phyloP scores from a whole-genome alignment of 2,797 vertebrate genomes.

The Tadarida brasiliensis region DNA sequence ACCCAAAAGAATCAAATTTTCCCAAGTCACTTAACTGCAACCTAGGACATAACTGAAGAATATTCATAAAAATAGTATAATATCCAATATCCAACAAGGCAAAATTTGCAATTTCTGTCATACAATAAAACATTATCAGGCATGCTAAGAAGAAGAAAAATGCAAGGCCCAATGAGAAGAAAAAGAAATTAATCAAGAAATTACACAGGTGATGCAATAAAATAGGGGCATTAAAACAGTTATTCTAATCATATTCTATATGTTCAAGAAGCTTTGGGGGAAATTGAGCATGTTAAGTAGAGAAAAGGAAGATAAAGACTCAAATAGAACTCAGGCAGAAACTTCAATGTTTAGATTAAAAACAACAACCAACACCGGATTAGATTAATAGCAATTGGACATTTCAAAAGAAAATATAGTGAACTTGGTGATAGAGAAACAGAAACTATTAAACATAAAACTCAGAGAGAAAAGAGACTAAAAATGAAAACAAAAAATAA shows the following conservation, averaged over 20 bases:
- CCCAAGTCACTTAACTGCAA: not conserved
- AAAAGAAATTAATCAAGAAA: conserved; percentile 6
- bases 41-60: not conserved
- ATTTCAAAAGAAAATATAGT: not conserved
- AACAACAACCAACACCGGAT: not conserved
- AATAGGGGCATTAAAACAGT: not conserved
- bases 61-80: not conserved
- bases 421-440: not conserved
- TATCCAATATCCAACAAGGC: not conserved
- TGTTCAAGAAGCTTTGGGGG: not conserved
- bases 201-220: not conserved
- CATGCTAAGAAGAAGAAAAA: not conserved
- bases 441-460: not conserved
- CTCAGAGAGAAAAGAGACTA: not conserved
- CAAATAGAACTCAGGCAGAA: not conserved
- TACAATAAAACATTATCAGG: not conserved
- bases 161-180: not conserved
- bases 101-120: not conserved
- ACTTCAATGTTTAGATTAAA: not conserved
- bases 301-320: not conserved
- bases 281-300: not conserved
- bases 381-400: not conserved
- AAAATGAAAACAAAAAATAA: not conserved
- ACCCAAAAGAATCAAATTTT: not conserved
- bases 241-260: not conserved